Evolutionary conservation across 1,140 invertebrate genomes (phyloP).

Genomic region (Agrilus planipennis): DNA sequence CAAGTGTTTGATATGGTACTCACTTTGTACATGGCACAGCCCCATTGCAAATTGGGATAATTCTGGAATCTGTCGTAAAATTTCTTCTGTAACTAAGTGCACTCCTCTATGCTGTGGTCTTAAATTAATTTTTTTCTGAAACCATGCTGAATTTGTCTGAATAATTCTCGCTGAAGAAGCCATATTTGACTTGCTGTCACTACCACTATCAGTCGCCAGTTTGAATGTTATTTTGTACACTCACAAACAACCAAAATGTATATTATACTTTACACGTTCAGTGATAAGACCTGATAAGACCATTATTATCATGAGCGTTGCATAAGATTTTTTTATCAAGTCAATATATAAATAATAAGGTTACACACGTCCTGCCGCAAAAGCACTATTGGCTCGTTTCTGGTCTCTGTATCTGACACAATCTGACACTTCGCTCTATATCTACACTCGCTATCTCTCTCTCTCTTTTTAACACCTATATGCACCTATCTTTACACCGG

Average conservation of each 20-base stretch:
- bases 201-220: constrained; percentile 33
- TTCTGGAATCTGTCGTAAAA: constrained; percentile 84
- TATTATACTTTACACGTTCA: constrained; percentile 23
- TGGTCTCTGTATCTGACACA: too few relatives aligned
- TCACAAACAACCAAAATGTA: constrained; percentile 26
- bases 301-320: constrained; percentile 36
- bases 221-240: constrained; percentile 29
- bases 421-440: constrained; percentile 28
- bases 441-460: too few relatives aligned
- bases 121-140: constrained; percentile 91
- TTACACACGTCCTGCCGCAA: constrained; percentile 31
- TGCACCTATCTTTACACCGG: too few relatives aligned
- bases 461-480: too few relatives aligned
- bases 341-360: constrained; percentile 28
- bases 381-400: constrained; percentile 26
- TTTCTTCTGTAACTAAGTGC: constrained; percentile 90
- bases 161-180: constrained; percentile 76
- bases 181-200: constrained; percentile 50
- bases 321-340: constrained; percentile 27
- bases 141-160: constrained; percentile 89
- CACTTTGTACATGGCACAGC: constrained; percentile 91
- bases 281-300: constrained; percentile 23
- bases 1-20: too few relatives aligned
- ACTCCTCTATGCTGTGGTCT: constrained; percentile 88
- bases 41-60: constrained; percentile 85